Evolutionary conservation across 2,888 invertebrate species (phyloP).

Genomic region (Metallyticus violacea): DNA sequence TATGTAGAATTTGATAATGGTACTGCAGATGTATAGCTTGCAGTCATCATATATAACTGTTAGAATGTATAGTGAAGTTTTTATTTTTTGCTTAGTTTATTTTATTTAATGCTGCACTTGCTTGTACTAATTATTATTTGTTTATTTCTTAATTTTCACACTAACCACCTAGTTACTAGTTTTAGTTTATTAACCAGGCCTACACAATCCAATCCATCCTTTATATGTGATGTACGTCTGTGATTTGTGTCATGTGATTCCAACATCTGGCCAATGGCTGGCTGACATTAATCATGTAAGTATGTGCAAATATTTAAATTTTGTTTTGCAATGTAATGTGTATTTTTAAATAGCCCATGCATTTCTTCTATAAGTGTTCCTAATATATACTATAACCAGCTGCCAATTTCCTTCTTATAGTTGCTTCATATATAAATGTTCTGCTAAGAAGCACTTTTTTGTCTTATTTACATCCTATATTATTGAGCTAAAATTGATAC

Average conservation of each 20-base stretch:
- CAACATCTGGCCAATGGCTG: conserved; percentile 19
- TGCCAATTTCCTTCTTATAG: neutral
- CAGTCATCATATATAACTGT: neutral
- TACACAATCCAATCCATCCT: conserved; percentile 24
- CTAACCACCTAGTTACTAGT: conserved; percentile 32
- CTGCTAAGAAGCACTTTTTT: neutral
- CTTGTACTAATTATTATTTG: conserved; percentile 14
- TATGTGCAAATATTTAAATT: conserved; percentile 1
- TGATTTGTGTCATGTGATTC: conserved; percentile 27
- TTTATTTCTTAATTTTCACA: conserved; percentile 20
- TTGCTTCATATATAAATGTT: neutral
- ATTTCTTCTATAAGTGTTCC: neutral
- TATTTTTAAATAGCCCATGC: neutral
- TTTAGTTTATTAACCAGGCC: conserved; percentile 31
- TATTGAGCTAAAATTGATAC: neutral
- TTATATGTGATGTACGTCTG: conserved; percentile 30
- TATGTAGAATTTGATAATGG: neutral
- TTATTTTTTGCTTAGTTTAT: conserved; percentile 6
- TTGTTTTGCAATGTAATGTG: neutral
- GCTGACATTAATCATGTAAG: conserved; percentile 22
- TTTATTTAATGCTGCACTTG: neutral
- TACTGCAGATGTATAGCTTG: neutral
- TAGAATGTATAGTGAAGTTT: neutral
- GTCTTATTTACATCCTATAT: neutral
- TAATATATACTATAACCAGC: neutral